Conservation (phyloP, 1,140 invertebrate species). For the Mesaphorura yosii region DNA sequence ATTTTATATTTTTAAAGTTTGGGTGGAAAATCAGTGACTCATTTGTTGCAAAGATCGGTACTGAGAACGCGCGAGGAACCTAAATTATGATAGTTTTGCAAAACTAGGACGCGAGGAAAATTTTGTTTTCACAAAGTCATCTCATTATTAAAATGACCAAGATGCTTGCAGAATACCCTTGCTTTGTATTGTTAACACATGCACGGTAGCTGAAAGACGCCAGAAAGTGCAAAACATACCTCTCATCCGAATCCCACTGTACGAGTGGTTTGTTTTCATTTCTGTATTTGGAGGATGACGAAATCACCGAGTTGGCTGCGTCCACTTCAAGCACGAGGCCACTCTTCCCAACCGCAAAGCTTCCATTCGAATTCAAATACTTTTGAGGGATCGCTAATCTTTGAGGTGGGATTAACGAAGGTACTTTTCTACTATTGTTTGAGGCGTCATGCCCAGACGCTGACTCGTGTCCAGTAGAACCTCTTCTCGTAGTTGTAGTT, state of each 20-base stretch:
- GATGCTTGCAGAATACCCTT: background rate
- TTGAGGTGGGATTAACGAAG: background rate
- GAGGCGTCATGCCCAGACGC: background rate
- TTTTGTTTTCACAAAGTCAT: background rate
- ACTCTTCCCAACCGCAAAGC: background rate
- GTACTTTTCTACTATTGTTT: background rate
- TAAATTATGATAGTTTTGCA: background rate
- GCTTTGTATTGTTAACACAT: background rate
- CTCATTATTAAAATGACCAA: background rate
- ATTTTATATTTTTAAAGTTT: no score
- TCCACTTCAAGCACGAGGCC: no score
- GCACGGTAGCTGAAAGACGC: background rate
- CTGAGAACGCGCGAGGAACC: no score
- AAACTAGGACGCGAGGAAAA: background rate
- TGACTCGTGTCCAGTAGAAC: no score
- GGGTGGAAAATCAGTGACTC: no score
- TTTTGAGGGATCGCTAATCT: background rate
- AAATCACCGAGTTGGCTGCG: no score
- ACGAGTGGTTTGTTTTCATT: conserved; percentile 11
- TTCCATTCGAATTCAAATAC: background rate
- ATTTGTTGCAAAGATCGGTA: no score
- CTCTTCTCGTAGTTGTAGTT: no score
- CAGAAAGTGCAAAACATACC: conserved; percentile 1
- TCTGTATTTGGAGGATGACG: background rate
- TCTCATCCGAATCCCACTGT: conserved; percentile 16